Evolutionary conservation across 92 coral and sea anemone genomes (phyloP).

Genomic region (Epizoanthus rinbou): DNA sequence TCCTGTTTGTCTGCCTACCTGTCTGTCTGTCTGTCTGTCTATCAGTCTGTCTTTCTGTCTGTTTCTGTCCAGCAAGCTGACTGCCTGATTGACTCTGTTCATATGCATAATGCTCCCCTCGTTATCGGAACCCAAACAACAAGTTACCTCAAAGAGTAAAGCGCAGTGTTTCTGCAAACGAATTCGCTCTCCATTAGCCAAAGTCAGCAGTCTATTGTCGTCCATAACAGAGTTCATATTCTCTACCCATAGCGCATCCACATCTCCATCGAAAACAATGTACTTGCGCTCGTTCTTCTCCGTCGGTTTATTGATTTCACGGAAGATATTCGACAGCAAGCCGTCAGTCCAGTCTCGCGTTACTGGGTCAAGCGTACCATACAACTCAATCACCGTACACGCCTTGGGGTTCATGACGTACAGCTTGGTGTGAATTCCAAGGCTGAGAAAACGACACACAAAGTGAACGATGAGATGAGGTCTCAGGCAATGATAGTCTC

Average conservation of each 20-base stretch:
- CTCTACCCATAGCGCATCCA: constrained; percentile 99
- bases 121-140: not conserved
- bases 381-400: constrained; percentile 93
- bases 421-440: constrained; percentile 90
- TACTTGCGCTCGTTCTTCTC: constrained; percentile 99
- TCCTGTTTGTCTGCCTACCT: too few species aligned
- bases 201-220: constrained; percentile 91
- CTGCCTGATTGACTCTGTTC: not conserved
- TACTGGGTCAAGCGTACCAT: constrained; percentile 97
- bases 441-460: constrained; percentile 54
- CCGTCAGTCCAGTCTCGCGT: constrained; percentile 99
- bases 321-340: constrained; percentile 91
- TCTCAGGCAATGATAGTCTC: not conserved
- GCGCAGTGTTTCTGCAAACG: constrained; percentile 99
- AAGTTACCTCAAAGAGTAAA: constrained; percentile 88
- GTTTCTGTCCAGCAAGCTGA: not conserved
- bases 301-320: constrained; percentile 98
- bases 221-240: constrained; percentile 99
- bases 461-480: not conserved
- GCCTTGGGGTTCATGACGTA: constrained; percentile 96
- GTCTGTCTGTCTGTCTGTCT: too few species aligned
- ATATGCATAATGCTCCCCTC: not conserved
- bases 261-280: constrained; percentile 98
- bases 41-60: too few species aligned
- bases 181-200: constrained; percentile 99